Percentiles rank a stretch among this genome's conserved stretches.
These are phyloP conservation scores for Lucifuga dentata DNA, from an alignment of 2,113 vertebrate genomes.

Conservation along the genomic window DNA sequence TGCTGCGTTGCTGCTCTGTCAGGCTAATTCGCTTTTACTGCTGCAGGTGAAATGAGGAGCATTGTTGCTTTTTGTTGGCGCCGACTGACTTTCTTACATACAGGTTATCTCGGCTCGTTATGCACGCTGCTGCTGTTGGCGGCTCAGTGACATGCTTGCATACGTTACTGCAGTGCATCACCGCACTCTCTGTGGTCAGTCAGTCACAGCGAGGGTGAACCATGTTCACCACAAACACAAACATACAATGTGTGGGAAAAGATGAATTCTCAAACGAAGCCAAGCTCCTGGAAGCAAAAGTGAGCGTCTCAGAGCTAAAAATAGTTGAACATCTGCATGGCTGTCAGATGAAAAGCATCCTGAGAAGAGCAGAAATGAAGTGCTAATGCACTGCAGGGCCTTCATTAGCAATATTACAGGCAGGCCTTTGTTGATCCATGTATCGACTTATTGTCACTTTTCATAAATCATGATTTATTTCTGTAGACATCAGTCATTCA, in stretches of 20 bases:
- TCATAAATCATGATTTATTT: too few species aligned
- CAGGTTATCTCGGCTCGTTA: neutral
- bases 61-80: neutral
- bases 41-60: too few species aligned
- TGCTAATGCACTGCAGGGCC: too few species aligned
- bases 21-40: neutral
- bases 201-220: too few species aligned
- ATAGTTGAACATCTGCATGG: constrained; percentile 2
- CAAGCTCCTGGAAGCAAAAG: neutral
- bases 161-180: too few species aligned
- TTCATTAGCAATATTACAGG: too few species aligned
- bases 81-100: neutral
- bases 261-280: neutral
- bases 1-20: neutral
- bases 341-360: neutral
- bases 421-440: too few species aligned
- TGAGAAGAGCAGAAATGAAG: neutral
- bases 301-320: neutral
- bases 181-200: too few species aligned
- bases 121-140: neutral
- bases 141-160: too few species aligned
- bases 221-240: neutral
- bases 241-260: neutral
- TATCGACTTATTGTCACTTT: too few species aligned
- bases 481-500: too few species aligned